These are phyloP conservation scores for Turritopsis dohrnii DNA, from an alignment of 30 jellyfish, hydroid and myxozoan species.

Conservation along the genomic window DNA sequence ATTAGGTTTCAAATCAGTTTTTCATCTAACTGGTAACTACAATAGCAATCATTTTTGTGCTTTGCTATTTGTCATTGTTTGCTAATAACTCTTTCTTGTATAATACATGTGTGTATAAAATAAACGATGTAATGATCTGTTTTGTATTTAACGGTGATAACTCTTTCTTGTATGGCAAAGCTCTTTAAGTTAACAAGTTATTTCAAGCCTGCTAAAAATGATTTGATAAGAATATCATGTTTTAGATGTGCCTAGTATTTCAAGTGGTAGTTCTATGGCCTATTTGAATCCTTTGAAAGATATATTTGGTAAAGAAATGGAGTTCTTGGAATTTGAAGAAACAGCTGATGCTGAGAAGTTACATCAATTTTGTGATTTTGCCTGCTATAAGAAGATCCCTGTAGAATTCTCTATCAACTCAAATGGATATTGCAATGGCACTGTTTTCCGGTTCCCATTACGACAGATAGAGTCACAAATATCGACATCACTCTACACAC, in stretches of 20 bases:
- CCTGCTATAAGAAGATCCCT: slow-evolving; percentile 7
- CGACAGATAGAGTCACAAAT: slow-evolving; percentile 50
- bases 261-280: slow-evolving; percentile 37
- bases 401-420: neutral
- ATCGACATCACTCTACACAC: slow-evolving; percentile 37
- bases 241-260: slow-evolving; percentile 50
- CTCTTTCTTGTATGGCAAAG: too few species aligned
- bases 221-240: neutral
- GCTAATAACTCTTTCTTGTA: too few species aligned
- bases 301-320: slow-evolving; percentile 25
- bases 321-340: neutral
- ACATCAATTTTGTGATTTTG: slow-evolving; percentile 11
- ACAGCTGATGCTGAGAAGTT: neutral
- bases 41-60: neutral
- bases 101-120: too few species aligned
- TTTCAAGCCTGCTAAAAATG: neutral
- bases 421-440: slow-evolving; percentile 43
- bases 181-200: neutral
- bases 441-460: slow-evolving; percentile 52
- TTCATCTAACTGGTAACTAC: slow-evolving; percentile 57
- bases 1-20: slow-evolving; percentile 76
- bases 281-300: slow-evolving; percentile 48
- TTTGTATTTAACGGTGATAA: too few species aligned
- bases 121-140: too few species aligned
- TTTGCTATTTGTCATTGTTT: neutral